These are phyloP conservation scores for Pipistrellus nathusii DNA, from an alignment of 2,797 vertebrate species.

Conservation along the genomic window DNA sequence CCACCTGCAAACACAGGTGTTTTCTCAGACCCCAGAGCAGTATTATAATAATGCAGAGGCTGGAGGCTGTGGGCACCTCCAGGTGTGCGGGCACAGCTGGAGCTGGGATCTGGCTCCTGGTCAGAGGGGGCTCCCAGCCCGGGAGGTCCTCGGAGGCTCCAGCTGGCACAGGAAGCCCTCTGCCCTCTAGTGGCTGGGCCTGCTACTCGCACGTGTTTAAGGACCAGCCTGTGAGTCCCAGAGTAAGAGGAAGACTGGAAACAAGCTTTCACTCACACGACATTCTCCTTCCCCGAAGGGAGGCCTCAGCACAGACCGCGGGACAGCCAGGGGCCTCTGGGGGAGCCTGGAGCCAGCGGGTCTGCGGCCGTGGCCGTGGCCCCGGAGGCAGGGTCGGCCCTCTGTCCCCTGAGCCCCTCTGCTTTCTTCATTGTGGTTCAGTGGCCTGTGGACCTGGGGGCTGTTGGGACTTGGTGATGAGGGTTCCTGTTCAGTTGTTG, in stretches of 20 bases:
- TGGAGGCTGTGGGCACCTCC: slow-evolving; percentile 53
- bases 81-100: slow-evolving; percentile 71
- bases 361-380: not conserved
- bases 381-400: not conserved
- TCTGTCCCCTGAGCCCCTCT: not conserved
- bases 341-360: not conserved
- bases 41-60: slow-evolving; percentile 77
- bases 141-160: not conserved
- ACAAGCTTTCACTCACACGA: not conserved
- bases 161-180: not conserved
- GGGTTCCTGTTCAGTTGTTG: slow-evolving; percentile 10
- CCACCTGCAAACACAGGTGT: slow-evolving; percentile 52
- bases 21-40: slow-evolving; percentile 81
- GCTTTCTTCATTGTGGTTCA: not conserved
- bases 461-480: not conserved
- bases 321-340: not conserved
- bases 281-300: not conserved
- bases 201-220: not conserved
- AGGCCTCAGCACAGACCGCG: not conserved
- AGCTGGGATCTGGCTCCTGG: slow-evolving; percentile 66
- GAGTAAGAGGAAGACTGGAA: not conserved
- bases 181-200: slow-evolving; percentile 68
- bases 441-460: not conserved
- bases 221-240: not conserved
- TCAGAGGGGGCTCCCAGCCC: slow-evolving; percentile 35